Percentiles rank a stretch among this genome's conserved stretches.
Evolutionary conservation across 2,113 vertebrate species (phyloP).

Genomic region (Amblyornis subalaris): DNA sequence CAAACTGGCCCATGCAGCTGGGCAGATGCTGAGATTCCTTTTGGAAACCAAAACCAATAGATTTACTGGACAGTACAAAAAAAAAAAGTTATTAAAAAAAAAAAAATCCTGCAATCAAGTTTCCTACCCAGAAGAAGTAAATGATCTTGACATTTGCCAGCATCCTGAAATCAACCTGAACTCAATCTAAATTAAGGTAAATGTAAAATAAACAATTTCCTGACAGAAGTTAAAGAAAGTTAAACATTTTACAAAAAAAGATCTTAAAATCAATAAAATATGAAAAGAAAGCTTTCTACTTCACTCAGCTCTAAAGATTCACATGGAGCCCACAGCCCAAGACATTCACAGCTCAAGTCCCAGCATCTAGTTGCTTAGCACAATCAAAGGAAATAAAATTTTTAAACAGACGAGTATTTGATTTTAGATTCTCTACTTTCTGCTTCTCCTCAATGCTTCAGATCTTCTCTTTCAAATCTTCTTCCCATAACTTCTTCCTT

Average conservation of each 20-base stretch:
- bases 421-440: not conserved
- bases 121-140: not conserved
- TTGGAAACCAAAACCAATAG: not conserved
- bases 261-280: not conserved
- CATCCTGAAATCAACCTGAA: not conserved
- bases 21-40: not conserved
- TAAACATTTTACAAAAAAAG: not conserved
- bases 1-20: not conserved
- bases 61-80: not conserved
- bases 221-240: not conserved
- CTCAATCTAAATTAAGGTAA: not conserved
- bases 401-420: not conserved
- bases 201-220: not conserved
- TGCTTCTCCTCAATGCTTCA: not conserved
- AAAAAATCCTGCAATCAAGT: not conserved
- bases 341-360: not conserved
- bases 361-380: not conserved
- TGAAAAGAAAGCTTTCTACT: not conserved
- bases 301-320: not conserved
- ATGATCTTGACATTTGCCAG: not conserved
- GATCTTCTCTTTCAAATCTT: not conserved
- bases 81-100: not conserved
- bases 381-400: not conserved
- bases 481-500: not conserved
- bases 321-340: not conserved